phyloP scores from a whole-genome alignment of 2,113 vertebrate genomes.

The Eurypyga helias region DNA sequence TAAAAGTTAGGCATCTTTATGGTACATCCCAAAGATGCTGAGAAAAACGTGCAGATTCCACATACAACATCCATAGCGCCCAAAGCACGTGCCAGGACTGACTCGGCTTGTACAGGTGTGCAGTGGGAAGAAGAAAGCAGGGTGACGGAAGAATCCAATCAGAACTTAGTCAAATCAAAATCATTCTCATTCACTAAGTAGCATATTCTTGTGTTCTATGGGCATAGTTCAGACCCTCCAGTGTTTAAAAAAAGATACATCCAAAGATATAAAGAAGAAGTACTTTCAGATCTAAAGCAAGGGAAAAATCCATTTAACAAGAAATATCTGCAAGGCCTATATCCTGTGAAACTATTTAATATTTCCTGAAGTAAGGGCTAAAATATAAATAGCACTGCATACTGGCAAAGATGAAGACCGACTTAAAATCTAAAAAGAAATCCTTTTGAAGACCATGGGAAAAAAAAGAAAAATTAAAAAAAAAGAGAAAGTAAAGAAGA shows the following conservation, averaged over 20 bases:
- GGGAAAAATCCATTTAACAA: neutral
- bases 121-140: neutral
- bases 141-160: neutral
- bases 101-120: neutral
- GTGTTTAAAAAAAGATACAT: neutral
- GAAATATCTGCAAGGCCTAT: neutral
- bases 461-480: too few species aligned
- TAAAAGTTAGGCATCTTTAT: neutral
- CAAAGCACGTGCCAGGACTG: neutral
- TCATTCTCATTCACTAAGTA: neutral
- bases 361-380: neutral
- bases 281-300: neutral
- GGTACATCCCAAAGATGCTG: neutral
- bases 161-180: neutral
- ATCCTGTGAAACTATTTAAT: neutral
- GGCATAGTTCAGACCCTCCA: neutral
- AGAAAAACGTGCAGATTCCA: neutral
- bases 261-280: neutral
- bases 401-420: neutral
- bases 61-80: neutral
- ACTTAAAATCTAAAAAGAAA: neutral
- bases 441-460: neutral
- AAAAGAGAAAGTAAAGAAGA: too few species aligned
- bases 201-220: neutral
- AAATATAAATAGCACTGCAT: neutral